Conservation (phyloP, 2,888 invertebrate genomes). For the Anthophora plumipes region DNA sequence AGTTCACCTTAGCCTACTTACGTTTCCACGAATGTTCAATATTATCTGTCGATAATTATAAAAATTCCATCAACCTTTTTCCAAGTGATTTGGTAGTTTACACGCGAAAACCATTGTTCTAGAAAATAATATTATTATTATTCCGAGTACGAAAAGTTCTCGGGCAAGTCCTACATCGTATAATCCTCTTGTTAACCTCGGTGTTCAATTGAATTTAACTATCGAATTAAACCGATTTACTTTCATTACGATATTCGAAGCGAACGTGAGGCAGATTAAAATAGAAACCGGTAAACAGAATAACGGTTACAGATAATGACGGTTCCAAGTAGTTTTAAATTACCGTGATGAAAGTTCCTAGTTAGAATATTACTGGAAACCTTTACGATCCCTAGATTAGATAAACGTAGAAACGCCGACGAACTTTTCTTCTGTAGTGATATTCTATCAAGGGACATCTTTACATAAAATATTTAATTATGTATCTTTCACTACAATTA, state of each 20-base stretch:
- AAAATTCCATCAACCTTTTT: not conserved
- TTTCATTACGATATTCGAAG: constrained; percentile 47
- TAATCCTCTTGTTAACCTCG: constrained; percentile 14
- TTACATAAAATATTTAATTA: too few relatives aligned
- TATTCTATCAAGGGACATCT: too few relatives aligned
- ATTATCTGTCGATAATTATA: not conserved
- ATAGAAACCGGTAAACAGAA: constrained; percentile 12
- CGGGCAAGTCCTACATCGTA: not conserved
- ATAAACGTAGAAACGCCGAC: not conserved
- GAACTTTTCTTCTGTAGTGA: too few relatives aligned
- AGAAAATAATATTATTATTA: not conserved
- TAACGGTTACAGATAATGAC: constrained; percentile 30
- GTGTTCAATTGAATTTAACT: constrained; percentile 47
- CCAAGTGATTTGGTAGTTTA: not conserved
- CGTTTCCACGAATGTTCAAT: not conserved
- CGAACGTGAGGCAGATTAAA: not conserved
- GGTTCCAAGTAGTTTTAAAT: constrained; percentile 4
- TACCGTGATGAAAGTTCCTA: not conserved
- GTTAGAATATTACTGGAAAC: not conserved
- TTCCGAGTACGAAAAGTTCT: not conserved
- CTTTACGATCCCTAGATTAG: not conserved
- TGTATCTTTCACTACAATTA: too few relatives aligned
- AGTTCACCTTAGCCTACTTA: not conserved
- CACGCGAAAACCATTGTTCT: not conserved
- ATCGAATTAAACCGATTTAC: constrained; percentile 54